Base-by-base conservation (phyloP, 1,140 invertebrate genomes). In the Ceratina japonica region DNA sequence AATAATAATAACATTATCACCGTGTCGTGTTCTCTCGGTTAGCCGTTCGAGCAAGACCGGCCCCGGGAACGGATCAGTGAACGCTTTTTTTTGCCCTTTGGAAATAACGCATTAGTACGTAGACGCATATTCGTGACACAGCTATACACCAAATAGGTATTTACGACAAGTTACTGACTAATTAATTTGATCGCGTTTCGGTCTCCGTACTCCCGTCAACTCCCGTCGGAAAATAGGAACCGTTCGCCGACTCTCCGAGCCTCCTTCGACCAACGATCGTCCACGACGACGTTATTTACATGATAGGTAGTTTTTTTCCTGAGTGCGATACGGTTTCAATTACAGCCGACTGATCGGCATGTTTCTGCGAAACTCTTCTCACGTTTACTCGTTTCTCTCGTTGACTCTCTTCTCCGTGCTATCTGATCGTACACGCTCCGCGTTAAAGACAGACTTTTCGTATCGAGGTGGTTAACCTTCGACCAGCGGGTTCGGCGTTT, bases 81-180 rank as follows among this genome's bases (percentile, higher is more conserved):
- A 10, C n/a, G n/a, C 13, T 22, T 68, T 65, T 13, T 56, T 44
- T 44, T 44, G 37, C 37, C 20, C 15, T 59, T 49, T 37, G n/a
- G 54, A 51, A 69, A 75, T 44, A 80, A 71, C 61, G 52, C 58
- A 24, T 27, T 49, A 27, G 27, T 22, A 66, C 27, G 15, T 59
- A 24, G n/a, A 13, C 52, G 75, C 20, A 87, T 86, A 51, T 27
- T 68, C 52, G 44, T 80, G 86, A 89, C 76, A 88, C 88, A 86
- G 86, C 87, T 81, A n/a, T n/a, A 86, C 64, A 71, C 27, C 22
- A 49, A 44, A 51, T 72, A 79, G 84, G 83, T 85, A 82, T 44
- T 44, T 24, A 44, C 1, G 20, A 49, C 70, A 1, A 63, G 51
- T 68, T 37, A 7, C 5, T 44, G 10, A 8, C 1, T 44, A 44